phyloP scores from a whole-genome alignment of 2,888 invertebrate species.

The Eristalis intricaria region DNA sequence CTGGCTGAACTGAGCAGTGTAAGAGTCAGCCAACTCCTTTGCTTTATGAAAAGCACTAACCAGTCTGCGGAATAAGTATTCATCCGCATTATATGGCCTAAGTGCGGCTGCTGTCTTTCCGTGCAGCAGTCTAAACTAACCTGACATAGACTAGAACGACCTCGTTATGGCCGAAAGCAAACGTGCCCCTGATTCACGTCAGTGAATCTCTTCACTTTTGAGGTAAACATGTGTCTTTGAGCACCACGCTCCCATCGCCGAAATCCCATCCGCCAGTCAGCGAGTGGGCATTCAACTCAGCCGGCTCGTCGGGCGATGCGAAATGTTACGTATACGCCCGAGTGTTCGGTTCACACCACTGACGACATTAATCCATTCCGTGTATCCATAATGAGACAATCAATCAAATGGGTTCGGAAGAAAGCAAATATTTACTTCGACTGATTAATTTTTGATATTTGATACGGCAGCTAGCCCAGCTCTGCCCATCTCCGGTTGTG shows the following conservation, averaged over 20 bases:
- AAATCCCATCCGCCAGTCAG: neutral
- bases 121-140: no score
- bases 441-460: slow-evolving; percentile 33
- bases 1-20: no score
- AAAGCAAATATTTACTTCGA: slow-evolving; percentile 24
- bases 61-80: no score
- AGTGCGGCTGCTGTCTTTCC: no score
- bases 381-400: slow-evolving; percentile 24
- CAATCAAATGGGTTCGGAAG: slow-evolving; percentile 26
- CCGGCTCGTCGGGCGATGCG: neutral
- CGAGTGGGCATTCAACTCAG: neutral
- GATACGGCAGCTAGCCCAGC: slow-evolving; percentile 6
- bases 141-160: no score
- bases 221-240: no score
- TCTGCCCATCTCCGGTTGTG: neutral
- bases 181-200: no score
- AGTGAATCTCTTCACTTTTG: no score
- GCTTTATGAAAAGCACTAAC: no score
- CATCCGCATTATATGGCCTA: no score
- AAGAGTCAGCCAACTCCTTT: no score
- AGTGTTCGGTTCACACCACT: neutral
- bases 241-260: neutral
- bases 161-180: no score
- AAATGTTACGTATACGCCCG: slow-evolving; percentile 4
- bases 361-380: slow-evolving; percentile 6